phyloP scores from a whole-genome alignment of 2,888 invertebrate species.

The Chaitophorus viminalis region DNA sequence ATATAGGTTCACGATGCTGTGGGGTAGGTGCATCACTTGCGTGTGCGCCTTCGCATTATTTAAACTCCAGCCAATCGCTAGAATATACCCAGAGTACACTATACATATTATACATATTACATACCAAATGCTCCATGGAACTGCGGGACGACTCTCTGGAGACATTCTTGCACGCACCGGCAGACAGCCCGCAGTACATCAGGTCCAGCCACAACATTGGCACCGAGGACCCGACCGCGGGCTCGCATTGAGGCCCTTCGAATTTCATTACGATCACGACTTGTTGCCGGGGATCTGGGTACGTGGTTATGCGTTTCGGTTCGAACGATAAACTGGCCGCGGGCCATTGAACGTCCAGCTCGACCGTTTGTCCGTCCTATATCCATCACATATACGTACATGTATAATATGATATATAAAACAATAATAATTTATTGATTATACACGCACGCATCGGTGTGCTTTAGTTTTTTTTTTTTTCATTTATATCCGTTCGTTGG shows the following conservation, averaged over 20 bases:
- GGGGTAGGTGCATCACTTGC: not conserved
- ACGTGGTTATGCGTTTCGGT: conserved; percentile 81
- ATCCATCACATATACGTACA: too few relatives aligned
- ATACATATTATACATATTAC: not conserved
- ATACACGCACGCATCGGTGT: not conserved
- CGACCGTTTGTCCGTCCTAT: conserved; percentile 64
- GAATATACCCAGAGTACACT: not conserved
- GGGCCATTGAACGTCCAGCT: conserved; percentile 85
- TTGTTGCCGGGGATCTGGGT: conserved; percentile 78
- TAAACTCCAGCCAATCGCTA: not conserved
- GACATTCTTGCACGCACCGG: conserved; percentile 72
- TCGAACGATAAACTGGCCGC: conserved; percentile 77
- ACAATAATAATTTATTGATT: not conserved
- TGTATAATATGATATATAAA: not conserved
- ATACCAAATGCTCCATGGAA: conserved; percentile 48
- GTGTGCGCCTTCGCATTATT: not conserved
- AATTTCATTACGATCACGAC: conserved; percentile 81
- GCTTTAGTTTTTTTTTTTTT: too few relatives aligned
- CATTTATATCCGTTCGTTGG: too few relatives aligned
- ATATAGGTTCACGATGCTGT: too few relatives aligned
- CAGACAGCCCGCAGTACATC: conserved; percentile 78
- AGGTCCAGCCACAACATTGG: conserved; percentile 82
- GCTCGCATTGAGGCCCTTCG: conserved; percentile 74
- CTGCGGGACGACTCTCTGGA: conserved; percentile 46
- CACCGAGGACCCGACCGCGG: conserved; percentile 68